Evolutionary conservation across 1,140 invertebrate genomes (phyloP), one percentile per base, ranked within the genome.

Genomic region (Monomorium pharaonis): DNA sequence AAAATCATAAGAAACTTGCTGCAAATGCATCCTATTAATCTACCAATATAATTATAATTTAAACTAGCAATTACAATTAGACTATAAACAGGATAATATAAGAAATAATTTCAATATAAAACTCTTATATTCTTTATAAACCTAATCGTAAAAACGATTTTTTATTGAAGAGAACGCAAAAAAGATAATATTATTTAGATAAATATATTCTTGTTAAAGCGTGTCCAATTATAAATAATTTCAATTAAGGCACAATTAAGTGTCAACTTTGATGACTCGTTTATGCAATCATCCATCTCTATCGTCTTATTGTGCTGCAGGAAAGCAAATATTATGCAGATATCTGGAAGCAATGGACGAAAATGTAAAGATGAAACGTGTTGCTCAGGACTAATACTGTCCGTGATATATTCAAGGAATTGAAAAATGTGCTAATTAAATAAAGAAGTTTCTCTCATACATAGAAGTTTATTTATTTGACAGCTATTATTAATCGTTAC

Each of bases 341-440:
- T 70, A 70, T 80, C 14, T 69, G 60, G 9, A 69, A 67, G 60
- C 27, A 37, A 69, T 27, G 14, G 47, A 78, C 33, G 4, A 81
- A 2, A 81, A 5, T 18, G 5, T 56, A 33, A 42, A 81, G 27
- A 30, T 30, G 33, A 67, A 44, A 65, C 12, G 33, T 47, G 63
- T 47, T 14, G 21, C 12, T 44, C 37, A 27, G 33, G 6, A 70
- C 12, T 33, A n/a, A n/a, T n/a, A 70, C 6, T 14, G 27, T 27
- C 30, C 24, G 10, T 42, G 42, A 18, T 51, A 42, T 3, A 21
- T 70, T 30, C 16, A 65, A 54, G 49, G 33, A 81, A 54, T 70
- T 44, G 49, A 81, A 81, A 42, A 81, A 42, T 56, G 47, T 81
- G 65, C 77, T 37, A 16, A 54, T 69, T 10, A 10, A 81, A 81